Percentiles rank a stretch among this genome's conserved stretches.
Conservation (phyloP, 2,113 vertebrate genomes). For the Sylvia atricapilla region DNA sequence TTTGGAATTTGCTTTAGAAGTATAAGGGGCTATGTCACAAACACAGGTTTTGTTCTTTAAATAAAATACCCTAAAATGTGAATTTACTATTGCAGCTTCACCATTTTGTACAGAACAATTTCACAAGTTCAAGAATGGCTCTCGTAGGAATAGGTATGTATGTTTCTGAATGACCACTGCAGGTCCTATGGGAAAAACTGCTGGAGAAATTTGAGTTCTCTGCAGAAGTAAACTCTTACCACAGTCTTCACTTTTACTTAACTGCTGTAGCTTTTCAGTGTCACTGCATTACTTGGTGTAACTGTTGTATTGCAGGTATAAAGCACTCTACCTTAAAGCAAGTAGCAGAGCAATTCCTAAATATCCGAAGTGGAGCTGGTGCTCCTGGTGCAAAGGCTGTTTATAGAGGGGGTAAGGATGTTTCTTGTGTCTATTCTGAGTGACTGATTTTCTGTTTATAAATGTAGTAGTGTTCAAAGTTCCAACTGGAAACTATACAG, state of each 20-base stretch:
- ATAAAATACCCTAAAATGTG: not conserved
- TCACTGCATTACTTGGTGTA: not conserved
- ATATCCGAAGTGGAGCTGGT: constrained; percentile 89
- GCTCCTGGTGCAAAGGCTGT: constrained; percentile 75
- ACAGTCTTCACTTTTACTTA: not conserved
- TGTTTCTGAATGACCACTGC: not conserved
- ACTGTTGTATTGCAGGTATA: constrained; percentile 76
- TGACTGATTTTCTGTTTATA: not conserved
- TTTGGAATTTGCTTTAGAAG: not conserved
- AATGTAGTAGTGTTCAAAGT: not conserved
- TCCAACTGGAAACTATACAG: not conserved
- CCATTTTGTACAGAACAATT: constrained; percentile 85
- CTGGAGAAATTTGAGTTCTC: not conserved
- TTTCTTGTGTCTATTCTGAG: not conserved
- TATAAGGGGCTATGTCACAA: not conserved
- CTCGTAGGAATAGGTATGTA: constrained; percentile 89
- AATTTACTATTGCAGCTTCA: constrained; percentile 79
- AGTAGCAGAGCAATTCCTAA: constrained; percentile 93
- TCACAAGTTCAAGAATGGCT: constrained; percentile 89
- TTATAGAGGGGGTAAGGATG: constrained; percentile 86
- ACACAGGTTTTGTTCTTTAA: not conserved
- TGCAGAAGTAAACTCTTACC: not conserved
- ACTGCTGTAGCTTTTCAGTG: not conserved
- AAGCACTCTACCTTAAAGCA: constrained; percentile 87
- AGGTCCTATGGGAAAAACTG: not conserved